Base-by-base conservation (phyloP, 2,888 invertebrate genomes). In the Plebejus anna region DNA sequence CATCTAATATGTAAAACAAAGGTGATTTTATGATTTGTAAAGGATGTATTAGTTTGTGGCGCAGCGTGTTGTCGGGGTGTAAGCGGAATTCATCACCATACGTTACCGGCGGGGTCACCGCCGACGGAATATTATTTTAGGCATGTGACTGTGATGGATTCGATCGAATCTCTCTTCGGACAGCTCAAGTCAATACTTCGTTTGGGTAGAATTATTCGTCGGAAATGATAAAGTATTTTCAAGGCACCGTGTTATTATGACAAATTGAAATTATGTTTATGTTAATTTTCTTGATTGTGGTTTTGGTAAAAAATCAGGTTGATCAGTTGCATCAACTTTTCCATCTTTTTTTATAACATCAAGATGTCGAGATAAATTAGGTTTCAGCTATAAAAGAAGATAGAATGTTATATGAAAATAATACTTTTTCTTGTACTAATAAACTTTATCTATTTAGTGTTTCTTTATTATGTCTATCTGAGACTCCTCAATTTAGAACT, bases 111-210 rank as follows among this genome's bases (percentile, higher is more conserved):
- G 85, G 83, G 82, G 81, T 83, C 82, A 84, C 83, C 75, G 79
- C 78, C 87, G 89, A 90, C 86, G 86, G 84, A 87, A 86, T 86
- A 89, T 91, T 89, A 90, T 91, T 90, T 91, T 88, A 88, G 86
- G 89, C 85, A 87, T 90, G 86, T 89, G 92, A 93, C 92, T 89
- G 89, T 92, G 92, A 94, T 94, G 87, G 92, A 93, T 93, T 89
- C 84, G 88, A 89, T 91, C 85, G 86, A 86, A 89, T 90, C 89
- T 89, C 82, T 87, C 86, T 87, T 87, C 82, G 81, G 91, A 93
- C 91, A 88, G 87, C 84, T 83, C 83, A 82, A 85, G 86, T 88
- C 89, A 89, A 88, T 88, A 87, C 86, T 76, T 72, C 71, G 76
- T 76, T 76, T 76, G 76, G 47, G 55, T 72, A 42, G 36, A 76